These are phyloP conservation scores for Diabrotica undecimpunctata DNA, from an alignment of 1,140 invertebrate genomes.

Conservation along the genomic window DNA sequence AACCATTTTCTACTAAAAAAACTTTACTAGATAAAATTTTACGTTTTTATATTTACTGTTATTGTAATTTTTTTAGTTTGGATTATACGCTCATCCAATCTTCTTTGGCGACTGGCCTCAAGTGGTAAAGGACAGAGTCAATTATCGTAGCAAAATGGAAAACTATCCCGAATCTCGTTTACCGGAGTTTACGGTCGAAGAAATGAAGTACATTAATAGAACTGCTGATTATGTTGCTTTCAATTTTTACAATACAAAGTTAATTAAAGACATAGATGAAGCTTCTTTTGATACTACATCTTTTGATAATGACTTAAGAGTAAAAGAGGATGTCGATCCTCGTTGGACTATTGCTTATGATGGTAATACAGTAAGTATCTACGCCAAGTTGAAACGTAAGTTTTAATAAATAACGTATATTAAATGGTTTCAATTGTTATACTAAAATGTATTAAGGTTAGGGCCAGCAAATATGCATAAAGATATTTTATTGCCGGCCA, in stretches of 20 bases:
- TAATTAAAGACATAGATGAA: constrained; percentile 14
- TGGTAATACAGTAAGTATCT: constrained; percentile 8
- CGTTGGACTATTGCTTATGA: constrained; percentile 8
- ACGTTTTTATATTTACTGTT: too few relatives aligned
- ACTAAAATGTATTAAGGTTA: too few relatives aligned
- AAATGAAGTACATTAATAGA: constrained; percentile 54
- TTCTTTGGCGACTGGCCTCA: constrained; percentile 62
- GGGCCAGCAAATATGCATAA: too few relatives aligned
- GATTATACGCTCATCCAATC: constrained; percentile 62
- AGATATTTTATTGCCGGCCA: too few relatives aligned
- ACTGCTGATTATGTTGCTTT: constrained; percentile 38
- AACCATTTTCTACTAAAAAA: too few relatives aligned
- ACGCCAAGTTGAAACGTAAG: too few relatives aligned
- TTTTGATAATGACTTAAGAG: constrained; percentile 17
- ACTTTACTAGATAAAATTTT: too few relatives aligned
- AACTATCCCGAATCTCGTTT: constrained; percentile 57
- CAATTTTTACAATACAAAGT: constrained; percentile 32
- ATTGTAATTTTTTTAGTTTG: too few relatives aligned
- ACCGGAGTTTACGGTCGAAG: constrained; percentile 58
- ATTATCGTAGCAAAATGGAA: constrained; percentile 55
- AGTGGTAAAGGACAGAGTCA: constrained; percentile 57
- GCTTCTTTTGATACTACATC: neutral
- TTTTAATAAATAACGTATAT: too few relatives aligned
- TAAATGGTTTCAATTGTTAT: too few relatives aligned
- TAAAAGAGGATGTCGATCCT: neutral